These are phyloP conservation scores for Sphenopsis melanotis DNA, from an alignment of 2,797 vertebrate genomes.

Conservation along the genomic window DNA sequence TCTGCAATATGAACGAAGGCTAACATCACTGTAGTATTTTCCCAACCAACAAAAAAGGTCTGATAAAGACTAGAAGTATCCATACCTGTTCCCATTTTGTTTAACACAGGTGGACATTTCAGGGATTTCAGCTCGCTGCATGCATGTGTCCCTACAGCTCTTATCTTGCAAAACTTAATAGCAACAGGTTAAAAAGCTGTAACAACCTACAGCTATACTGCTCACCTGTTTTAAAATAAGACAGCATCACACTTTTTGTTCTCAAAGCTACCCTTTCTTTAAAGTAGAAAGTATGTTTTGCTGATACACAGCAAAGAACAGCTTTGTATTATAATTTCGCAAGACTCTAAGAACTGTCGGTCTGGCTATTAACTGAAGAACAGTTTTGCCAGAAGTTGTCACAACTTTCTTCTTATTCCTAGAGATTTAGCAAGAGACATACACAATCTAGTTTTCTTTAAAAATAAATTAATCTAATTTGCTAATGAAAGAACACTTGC, in stretches of 20 bases:
- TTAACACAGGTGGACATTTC: neutral
- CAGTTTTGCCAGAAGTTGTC: neutral
- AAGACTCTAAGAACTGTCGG: neutral
- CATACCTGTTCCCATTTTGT: neutral
- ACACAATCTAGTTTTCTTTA: neutral
- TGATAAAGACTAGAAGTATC: neutral
- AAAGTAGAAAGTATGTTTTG: neutral
- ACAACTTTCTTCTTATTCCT: neutral
- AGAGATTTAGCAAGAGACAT: neutral
- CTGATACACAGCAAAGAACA: neutral
- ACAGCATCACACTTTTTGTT: neutral
- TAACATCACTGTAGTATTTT: neutral
- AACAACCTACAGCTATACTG: neutral
- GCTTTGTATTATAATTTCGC: neutral
- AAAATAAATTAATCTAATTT: neutral
- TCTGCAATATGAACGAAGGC: neutral
- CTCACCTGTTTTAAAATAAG: neutral
- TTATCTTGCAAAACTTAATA: neutral
- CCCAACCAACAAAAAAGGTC: neutral
- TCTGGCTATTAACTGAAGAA: neutral
- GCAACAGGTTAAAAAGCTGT: neutral
- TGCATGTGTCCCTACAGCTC: neutral
- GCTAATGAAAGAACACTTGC: neutral
- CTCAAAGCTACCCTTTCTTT: neutral
- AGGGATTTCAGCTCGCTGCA: neutral